phyloP scores from a whole-genome alignment of 2,113 vertebrate species.

The Sterrhoptilus dennistouni region DNA sequence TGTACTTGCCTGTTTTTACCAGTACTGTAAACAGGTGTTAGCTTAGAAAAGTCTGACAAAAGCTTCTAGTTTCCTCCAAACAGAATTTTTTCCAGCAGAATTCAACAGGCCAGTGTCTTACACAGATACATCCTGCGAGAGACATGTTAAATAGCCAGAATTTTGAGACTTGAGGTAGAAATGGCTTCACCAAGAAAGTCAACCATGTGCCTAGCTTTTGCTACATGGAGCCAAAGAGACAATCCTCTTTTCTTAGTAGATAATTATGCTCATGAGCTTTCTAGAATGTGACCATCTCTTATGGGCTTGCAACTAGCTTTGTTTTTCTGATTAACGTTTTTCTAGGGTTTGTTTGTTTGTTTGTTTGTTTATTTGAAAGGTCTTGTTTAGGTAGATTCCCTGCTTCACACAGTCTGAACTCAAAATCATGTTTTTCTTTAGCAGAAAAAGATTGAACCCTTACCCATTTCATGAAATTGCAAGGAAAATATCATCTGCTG shows the following conservation, averaged over 20 bases:
- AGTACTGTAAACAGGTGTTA: not conserved
- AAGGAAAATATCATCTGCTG: fast-evolving
- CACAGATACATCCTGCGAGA: not conserved
- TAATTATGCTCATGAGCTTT: not conserved
- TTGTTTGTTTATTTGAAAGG: not conserved
- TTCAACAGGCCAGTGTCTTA: not conserved
- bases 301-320: not conserved
- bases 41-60: not conserved
- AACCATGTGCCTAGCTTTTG: fast-evolving
- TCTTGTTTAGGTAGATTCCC: not conserved
- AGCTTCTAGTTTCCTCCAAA: not conserved
- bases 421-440: not conserved
- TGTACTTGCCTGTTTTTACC: not conserved
- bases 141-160: not conserved
- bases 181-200: not conserved
- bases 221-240: not conserved
- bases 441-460: not conserved
- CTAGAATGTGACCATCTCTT: not conserved
- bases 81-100: not conserved
- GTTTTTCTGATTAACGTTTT: not conserved
- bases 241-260: not conserved
- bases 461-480: not conserved
- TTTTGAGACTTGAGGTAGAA: not conserved
- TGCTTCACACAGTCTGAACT: not conserved
- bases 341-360: no score